Conservation (phyloP, 2,888 invertebrate genomes). For the Leptopilina syphax region DNA sequence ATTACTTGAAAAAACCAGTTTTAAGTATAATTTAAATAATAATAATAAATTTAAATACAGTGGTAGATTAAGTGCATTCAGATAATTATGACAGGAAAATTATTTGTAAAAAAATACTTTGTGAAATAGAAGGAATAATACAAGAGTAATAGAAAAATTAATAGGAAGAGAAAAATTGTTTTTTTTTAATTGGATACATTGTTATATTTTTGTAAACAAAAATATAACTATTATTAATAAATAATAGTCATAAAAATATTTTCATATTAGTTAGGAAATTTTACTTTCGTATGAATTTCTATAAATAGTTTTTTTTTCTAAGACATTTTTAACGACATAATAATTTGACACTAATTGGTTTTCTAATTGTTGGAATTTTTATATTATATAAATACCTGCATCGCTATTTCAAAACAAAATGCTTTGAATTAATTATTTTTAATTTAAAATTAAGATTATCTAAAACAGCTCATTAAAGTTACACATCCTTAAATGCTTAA, state of each 20-base stretch:
- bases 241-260: background rate
- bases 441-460: slow-evolving; percentile 9
- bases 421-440: background rate
- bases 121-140: too few species aligned
- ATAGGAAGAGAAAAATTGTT: background rate
- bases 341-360: background rate
- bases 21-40: too few species aligned
- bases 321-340: slow-evolving; percentile 7
- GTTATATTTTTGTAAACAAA: too few species aligned
- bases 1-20: background rate
- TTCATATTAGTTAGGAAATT: background rate
- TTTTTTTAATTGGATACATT: background rate
- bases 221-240: background rate
- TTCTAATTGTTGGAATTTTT: background rate
- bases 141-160: too few species aligned
- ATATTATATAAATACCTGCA: background rate
- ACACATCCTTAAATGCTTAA: background rate
- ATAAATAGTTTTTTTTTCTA: background rate
- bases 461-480: slow-evolving; percentile 21
- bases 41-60: too few species aligned
- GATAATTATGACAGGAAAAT: too few species aligned
- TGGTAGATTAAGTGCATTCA: too few species aligned
- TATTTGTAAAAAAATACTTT: too few species aligned
- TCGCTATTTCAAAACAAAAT: background rate
- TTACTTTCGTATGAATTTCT: too few species aligned